A percentile compares a stretch with the other conserved stretches of the same genome.
Evolutionary conservation across 2,797 vertebrate genomes (phyloP).

Genomic region (Syngnathus acus): DNA sequence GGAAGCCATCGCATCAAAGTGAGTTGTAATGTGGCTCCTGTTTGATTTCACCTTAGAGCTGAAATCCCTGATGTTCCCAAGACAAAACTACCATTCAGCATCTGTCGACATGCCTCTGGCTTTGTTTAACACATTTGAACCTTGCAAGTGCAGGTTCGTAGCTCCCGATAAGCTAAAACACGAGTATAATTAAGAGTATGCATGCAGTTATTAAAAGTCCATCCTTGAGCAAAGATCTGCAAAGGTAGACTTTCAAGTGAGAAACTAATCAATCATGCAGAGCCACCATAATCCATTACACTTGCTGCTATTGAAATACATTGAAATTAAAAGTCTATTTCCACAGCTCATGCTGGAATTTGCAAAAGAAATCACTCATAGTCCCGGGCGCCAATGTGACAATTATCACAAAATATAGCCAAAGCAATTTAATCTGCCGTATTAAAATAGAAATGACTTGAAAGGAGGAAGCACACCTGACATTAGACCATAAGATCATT

Average conservation of each 20-base stretch:
- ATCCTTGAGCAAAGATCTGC: slow-evolving; percentile 37
- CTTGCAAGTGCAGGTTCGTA: slow-evolving; percentile 20
- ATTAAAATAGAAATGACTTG: slow-evolving; percentile 41
- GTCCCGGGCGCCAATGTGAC: slow-evolving; percentile 50
- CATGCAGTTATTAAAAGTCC: slow-evolving; percentile 45
- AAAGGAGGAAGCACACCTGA: slow-evolving; percentile 37
- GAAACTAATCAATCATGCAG: slow-evolving; percentile 61
- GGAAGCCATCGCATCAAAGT: slow-evolving; percentile 48
- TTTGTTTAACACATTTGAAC: slow-evolving; percentile 42
- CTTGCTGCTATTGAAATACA: slow-evolving; percentile 61
- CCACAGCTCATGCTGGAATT: slow-evolving; percentile 43
- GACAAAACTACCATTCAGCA: slow-evolving; percentile 59
- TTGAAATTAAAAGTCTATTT: slow-evolving; percentile 67
- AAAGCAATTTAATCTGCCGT: slow-evolving; percentile 51
- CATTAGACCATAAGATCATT: slow-evolving; percentile 48
- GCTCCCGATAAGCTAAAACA: slow-evolving; percentile 38
- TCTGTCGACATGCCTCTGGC: slow-evolving; percentile 55
- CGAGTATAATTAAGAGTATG: slow-evolving; percentile 36
- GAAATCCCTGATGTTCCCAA: slow-evolving; percentile 37
- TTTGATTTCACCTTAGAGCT: slow-evolving; percentile 56
- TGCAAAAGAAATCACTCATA: slow-evolving; percentile 59
- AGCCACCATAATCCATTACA: slow-evolving; percentile 56
- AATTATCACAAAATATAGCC: slow-evolving; percentile 64
- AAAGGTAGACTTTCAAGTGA: slow-evolving; percentile 35
- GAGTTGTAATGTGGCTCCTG: slow-evolving; percentile 45